These are phyloP conservation scores for Hyperoplus lanceolatus DNA, from an alignment of 2,797 vertebrate genomes.

Conservation along the genomic window DNA sequence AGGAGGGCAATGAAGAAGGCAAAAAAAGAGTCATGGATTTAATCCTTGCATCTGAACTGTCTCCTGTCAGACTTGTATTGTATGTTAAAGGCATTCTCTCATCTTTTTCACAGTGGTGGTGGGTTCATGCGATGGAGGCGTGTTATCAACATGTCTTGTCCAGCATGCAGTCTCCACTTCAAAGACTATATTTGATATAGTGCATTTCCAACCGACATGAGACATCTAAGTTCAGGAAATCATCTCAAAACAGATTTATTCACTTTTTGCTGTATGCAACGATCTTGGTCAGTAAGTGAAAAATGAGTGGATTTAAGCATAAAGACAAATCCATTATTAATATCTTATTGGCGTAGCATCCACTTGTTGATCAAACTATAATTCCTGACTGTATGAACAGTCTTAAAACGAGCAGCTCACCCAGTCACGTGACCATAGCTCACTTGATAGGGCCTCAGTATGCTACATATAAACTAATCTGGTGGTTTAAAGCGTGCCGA, in stretches of 20 bases:
- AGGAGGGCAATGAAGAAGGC: slow-evolving; percentile 74
- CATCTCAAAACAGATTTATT: slow-evolving; percentile 12
- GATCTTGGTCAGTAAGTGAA: neutral
- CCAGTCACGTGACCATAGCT: slow-evolving; percentile 23
- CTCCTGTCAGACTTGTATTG: slow-evolving; percentile 31
- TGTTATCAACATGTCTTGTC: slow-evolving; percentile 55
- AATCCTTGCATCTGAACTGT: slow-evolving; percentile 59
- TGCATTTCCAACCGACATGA: slow-evolving; percentile 18
- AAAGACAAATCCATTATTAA: neutral
- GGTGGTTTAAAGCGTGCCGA: neutral
- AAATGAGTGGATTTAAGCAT: neutral
- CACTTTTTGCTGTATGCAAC: neutral
- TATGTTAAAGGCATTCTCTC: slow-evolving; percentile 7
- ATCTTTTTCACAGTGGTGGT: slow-evolving; percentile 47
- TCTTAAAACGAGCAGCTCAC: slow-evolving; percentile 18
- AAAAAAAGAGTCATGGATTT: slow-evolving; percentile 70
- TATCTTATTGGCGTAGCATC: neutral
- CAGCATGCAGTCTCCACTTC: slow-evolving; percentile 73
- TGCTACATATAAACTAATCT: slow-evolving; percentile 42
- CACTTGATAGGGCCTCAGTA: slow-evolving; percentile 20
- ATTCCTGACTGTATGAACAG: slow-evolving; percentile 1
- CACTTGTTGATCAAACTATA: slow-evolving; percentile 1
- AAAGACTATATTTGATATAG: slow-evolving; percentile 45
- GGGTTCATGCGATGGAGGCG: slow-evolving; percentile 66
- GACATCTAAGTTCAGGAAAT: slow-evolving; percentile 22